phyloP scores from a whole-genome alignment of 2,888 invertebrate species.

The Eupithecia pulchellata region DNA sequence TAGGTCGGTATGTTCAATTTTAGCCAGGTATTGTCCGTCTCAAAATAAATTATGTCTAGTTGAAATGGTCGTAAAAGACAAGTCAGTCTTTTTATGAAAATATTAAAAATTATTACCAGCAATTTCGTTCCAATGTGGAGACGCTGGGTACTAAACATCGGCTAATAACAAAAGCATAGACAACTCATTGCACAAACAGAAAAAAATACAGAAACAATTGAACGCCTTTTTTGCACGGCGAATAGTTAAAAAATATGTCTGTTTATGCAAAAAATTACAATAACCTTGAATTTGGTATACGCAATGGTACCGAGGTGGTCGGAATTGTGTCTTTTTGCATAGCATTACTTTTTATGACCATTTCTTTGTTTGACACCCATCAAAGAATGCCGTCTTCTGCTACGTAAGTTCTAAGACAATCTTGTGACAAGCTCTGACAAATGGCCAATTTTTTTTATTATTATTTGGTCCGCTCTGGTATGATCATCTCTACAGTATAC shows the following conservation, averaged over 20 bases:
- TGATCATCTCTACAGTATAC: neutral
- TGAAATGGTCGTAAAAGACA: conserved; percentile 28
- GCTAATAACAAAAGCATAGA: conserved; percentile 37
- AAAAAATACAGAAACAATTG: conserved; percentile 57
- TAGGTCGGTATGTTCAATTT: conserved; percentile 12
- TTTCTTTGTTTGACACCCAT: conserved; percentile 49
- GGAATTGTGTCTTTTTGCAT: conserved; percentile 50
- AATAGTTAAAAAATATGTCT: conserved; percentile 64
- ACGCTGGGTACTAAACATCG: conserved; percentile 26
- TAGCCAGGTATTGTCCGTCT: conserved; percentile 18
- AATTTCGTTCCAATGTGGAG: conserved; percentile 27
- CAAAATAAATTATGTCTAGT: conserved; percentile 21
- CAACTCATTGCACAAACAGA: conserved; percentile 66
- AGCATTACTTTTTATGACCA: conserved; percentile 47
- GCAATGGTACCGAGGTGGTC: conserved; percentile 61
- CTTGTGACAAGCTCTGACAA: conserved; percentile 29
- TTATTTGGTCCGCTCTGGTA: neutral
- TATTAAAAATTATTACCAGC: conserved; percentile 25
- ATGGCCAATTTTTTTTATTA: neutral
- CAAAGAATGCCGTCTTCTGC: conserved; percentile 28
- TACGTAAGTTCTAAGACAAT: conserved; percentile 10
- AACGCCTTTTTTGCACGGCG: conserved; percentile 66
- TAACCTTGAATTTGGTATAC: conserved; percentile 52
- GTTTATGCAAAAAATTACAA: conserved; percentile 65
- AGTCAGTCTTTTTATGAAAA: conserved; percentile 32